Conservation (phyloP, 2,113 vertebrate genomes). For the Entelurus aequoreus region DNA sequence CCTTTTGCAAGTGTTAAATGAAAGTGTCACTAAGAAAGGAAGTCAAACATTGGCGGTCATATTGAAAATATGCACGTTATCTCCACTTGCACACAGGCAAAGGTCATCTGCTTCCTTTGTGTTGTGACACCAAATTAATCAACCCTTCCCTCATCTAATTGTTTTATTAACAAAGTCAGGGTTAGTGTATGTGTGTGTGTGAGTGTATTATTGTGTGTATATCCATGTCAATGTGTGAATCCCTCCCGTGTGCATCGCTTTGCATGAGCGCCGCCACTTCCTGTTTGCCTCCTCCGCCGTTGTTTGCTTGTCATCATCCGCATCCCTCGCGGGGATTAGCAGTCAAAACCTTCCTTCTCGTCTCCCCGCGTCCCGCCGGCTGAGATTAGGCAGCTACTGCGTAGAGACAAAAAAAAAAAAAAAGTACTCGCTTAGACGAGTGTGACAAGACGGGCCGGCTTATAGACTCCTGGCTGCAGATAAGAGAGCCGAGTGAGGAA, state of each 20-base stretch:
- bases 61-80: too few species aligned
- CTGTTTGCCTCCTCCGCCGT: constrained; percentile 6
- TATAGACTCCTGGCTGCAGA: constrained; percentile 16
- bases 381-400: constrained; percentile 4
- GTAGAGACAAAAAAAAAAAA: constrained; percentile 13
- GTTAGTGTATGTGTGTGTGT: not conserved
- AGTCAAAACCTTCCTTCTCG: constrained; percentile 8
- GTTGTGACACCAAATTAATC: not conserved
- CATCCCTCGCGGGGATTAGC: constrained; percentile 6
- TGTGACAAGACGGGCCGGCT: constrained; percentile 16
- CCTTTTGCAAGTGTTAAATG: too few species aligned
- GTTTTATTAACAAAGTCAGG: constrained; percentile 40
- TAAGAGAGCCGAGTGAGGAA: constrained; percentile 1
- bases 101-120: too few species aligned
- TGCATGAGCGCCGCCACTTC: constrained; percentile 1
- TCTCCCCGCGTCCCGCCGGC: constrained; percentile 10
- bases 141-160: not conserved
- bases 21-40: too few species aligned
- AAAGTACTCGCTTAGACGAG: constrained; percentile 1
- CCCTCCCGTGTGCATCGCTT: not conserved
- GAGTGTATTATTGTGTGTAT: constrained; percentile 5
- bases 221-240: not conserved
- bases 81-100: too few species aligned
- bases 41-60: too few species aligned
- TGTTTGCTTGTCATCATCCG: too few species aligned